Percentiles rank a stretch among this genome's conserved stretches.
These are phyloP conservation scores for Rhopalosiphum maidis DNA, from an alignment of 1,140 invertebrate genomes.

Conservation along the genomic window DNA sequence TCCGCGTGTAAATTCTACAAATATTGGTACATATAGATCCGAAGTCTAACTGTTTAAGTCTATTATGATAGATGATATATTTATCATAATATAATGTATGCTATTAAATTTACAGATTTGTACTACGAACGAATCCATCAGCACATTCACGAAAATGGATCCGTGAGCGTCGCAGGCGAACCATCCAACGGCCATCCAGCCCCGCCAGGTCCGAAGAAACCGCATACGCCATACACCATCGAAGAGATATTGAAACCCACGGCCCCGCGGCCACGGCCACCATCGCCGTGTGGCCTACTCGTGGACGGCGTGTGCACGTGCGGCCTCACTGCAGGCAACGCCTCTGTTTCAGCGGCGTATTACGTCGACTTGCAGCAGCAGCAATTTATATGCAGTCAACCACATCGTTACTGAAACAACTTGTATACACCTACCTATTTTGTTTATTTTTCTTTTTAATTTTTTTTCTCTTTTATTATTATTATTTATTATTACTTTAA, in stretches of 20 bases:
- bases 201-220: not conserved
- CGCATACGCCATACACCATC: conserved; percentile 82
- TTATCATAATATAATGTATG: not conserved
- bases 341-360: conserved; percentile 26
- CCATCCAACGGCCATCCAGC: not conserved
- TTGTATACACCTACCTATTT: not conserved
- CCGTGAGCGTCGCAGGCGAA: not conserved
- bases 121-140: conserved; percentile 51
- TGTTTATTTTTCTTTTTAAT: not conserved
- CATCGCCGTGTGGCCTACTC: conserved; percentile 60
- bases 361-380: conserved; percentile 32
- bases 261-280: not conserved
- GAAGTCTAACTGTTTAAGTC: no score
- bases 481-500: no score
- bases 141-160: conserved; percentile 4
- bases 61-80: no score
- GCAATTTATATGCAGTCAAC: conserved; percentile 33
- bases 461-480: not conserved
- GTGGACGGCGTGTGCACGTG: conserved; percentile 61
- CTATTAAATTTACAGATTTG: conserved; percentile 19
- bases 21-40: no score
- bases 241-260: conserved; percentile 81
- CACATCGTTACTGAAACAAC: not conserved
- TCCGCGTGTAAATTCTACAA: no score
- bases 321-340: conserved; percentile 45